Evolutionary conservation across 1,140 invertebrate genomes (phyloP), one percentile per base, ranked within the genome.

Genomic region (Agraylea sexmaculata): DNA sequence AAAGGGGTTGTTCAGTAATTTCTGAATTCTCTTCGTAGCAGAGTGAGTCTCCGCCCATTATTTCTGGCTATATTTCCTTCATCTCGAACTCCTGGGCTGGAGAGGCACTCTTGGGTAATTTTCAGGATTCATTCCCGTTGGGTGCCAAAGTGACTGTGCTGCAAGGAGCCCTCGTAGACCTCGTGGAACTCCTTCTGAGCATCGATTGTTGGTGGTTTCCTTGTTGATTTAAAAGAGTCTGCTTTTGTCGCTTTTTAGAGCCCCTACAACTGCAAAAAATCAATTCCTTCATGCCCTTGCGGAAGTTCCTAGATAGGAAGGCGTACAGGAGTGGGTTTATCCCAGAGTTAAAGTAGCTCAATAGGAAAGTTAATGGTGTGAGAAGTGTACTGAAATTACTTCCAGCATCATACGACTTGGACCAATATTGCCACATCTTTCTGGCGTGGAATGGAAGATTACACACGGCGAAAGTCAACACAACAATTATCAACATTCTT

Each of bases 251-350:
- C 32, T 55, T 56, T 38, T 62, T 61, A 2, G 33, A 22, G 0
- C 56, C 55, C 5, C 59, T 51, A 34, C 54, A 63, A 18, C 58
- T 63, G 53, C 77, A 80, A 31, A 73, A 64, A 5, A 80, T 47
- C 10, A 82, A 60, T 53, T 82, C 78, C 27, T 69, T 62, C 77
- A 80, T 80, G 3, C 74, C 75, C 53, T 75, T 75, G 29, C 77
- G 68, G 54, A 82, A 82, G 52, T 82, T 83, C 35, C 80, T 77
- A 1, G 83, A 87, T 29, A 89, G 67, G 54, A 88, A 81, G 2
- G 84, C 83, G 58, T 90, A 90, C 4, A 89, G 69, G 21, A 89
- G 59, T 1, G 85, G 85, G 62, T 89, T 89, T 36, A 88, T 71
- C 19, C 78, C 85, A 6, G 82, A 86, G 66, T 89, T 88, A 57